Conservation (phyloP, 1,140 invertebrate genomes). For the Zaprionus lachaisei region DNA sequence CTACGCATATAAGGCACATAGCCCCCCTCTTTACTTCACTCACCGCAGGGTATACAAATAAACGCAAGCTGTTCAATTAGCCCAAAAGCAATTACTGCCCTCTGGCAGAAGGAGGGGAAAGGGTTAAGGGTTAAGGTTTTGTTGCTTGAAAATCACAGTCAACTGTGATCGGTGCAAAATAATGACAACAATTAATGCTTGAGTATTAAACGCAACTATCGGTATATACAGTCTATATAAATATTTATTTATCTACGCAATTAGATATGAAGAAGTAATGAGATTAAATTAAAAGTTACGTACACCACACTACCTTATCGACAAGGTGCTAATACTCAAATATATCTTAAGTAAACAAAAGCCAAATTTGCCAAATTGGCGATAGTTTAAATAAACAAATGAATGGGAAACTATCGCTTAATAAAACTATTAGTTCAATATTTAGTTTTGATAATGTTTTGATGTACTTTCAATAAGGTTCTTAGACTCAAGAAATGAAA, state of each 20-base stretch:
- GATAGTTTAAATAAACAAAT: slow-evolving; percentile 1
- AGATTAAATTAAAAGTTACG: slow-evolving; percentile 3
- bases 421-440: neutral
- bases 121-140: slow-evolving; percentile 3
- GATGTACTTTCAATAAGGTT: neutral
- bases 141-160: slow-evolving; percentile 22
- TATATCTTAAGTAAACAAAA: neutral
- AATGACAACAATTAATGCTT: slow-evolving; percentile 24
- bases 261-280: slow-evolving; percentile 5
- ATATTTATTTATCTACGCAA: slow-evolving; percentile 17
- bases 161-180: slow-evolving; percentile 16
- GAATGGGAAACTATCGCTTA: neutral
- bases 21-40: neutral
- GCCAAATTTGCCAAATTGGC: neutral
- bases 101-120: neutral
- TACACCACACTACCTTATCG: neutral
- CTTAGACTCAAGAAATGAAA: neutral
- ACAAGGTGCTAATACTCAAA: slow-evolving; percentile 2
- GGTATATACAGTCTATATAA: slow-evolving; percentile 13
- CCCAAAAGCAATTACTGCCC: slow-evolving; percentile 28
- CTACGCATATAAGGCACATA: neutral
- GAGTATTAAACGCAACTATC: slow-evolving; percentile 2
- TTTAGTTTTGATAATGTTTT: neutral
- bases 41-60: slow-evolving; percentile 12
- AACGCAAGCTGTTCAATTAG: slow-evolving; percentile 26